phyloP scores from a whole-genome alignment of 92 coral and sea anemone species.

The Epizoanthus stellaris region DNA sequence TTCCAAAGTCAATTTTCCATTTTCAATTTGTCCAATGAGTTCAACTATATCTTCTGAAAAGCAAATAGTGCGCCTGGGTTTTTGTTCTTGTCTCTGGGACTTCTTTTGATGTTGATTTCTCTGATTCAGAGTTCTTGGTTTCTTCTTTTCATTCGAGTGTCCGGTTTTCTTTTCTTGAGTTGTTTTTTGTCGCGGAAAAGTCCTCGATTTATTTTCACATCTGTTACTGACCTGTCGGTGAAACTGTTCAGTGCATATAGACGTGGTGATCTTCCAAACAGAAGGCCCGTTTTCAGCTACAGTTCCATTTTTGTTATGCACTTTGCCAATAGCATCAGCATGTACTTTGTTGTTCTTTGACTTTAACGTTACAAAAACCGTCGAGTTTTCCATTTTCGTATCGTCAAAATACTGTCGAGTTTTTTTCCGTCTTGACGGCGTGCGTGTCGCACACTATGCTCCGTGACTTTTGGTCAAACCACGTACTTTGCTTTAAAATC shows the following conservation, averaged over 20 bases:
- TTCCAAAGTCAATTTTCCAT: conserved; percentile 57
- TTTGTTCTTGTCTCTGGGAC: conserved; percentile 25
- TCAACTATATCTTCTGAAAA: conserved; percentile 23
- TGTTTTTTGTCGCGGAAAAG: neutral
- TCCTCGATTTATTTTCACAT: neutral
- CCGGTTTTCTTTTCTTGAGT: neutral
- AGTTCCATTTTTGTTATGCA: conserved; percentile 8
- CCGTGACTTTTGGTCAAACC: too few species aligned
- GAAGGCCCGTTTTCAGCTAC: neutral
- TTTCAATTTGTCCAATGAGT: conserved; percentile 36
- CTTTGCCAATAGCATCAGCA: neutral
- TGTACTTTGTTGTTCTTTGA: conserved; percentile 7
- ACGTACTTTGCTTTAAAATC: too few species aligned
- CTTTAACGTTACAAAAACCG: conserved; percentile 10
- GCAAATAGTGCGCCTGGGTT: neutral
- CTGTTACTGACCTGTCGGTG: neutral
- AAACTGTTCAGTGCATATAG: neutral
- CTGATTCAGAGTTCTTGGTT: conserved; percentile 1
- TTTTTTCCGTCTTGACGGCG: too few species aligned
- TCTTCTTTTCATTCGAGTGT: conserved; percentile 3
- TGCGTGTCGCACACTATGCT: too few species aligned
- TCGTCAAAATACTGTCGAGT: too few species aligned
- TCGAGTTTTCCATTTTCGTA: conserved; percentile 9
- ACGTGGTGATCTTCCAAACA: conserved; percentile 36
- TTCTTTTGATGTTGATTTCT: neutral